Base-by-base conservation (phyloP, 2,113 vertebrate species). In the Thunnus maccoyii region DNA sequence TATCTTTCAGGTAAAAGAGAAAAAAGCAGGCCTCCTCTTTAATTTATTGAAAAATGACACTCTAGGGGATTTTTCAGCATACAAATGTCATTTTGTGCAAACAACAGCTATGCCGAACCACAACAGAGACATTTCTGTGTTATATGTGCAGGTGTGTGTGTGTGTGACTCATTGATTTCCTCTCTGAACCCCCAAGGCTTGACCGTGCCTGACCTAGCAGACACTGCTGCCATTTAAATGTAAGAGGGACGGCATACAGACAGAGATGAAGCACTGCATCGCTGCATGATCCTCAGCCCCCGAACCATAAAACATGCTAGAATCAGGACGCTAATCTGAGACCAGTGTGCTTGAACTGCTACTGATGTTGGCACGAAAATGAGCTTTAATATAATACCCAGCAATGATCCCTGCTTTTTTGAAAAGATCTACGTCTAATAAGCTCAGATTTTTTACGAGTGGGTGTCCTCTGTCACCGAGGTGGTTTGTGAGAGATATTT, bases 181-280 rank as follows among this genome's bases (percentile, higher is more conserved):
- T 57, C 12, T 32, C 3, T 25, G 20, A 48, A 25, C 25, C 85
- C 58, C 15, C 5, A 6, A 36, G 36, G 55, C 60, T 32, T 51
- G 58, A 86, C 69, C 57, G 60, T 3, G 62, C 17, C 14, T 62
- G 71, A 74, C 66, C n/a, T 22, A 44, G 25, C 30, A 69, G 58
- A 82, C 63, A 20, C 54, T 6, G 1, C 51, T 57, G 18, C 52
- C 10, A 41, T 72, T 72, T 47, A 46, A 67, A 72, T 75, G 47
- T 2, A 25, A 4, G 15, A 11, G 3, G 17, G 44, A 67, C 58
- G 77, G 62, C 55, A 30, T 77, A 61, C 44, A 72, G 56, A 32
- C 16, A 5, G 13, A 67, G 84, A 84, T 84, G 27, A 76, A 47
- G 36, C 65, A 48, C 20, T 3, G n/a, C 56, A 61, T 2, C 30